Percentiles rank a stretch among this genome's conserved stretches.
Conservation (phyloP, 2,797 vertebrate species). For the Onychomys arenicola region DNA sequence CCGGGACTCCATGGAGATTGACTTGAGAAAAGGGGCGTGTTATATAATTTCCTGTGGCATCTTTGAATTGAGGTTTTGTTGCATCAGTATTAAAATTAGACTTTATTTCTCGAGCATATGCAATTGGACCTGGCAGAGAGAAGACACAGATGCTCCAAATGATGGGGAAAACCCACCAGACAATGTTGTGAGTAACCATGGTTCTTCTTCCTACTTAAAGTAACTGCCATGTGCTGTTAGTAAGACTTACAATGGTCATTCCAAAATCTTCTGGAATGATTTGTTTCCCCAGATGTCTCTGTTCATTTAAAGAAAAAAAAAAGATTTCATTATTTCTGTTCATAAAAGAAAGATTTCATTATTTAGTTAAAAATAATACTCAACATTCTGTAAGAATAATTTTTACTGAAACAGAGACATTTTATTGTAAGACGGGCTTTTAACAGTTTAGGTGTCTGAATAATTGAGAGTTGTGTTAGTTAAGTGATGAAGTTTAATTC, state of each 20-base stretch:
- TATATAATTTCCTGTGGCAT: conserved; percentile 17
- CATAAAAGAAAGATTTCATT: conserved; percentile 38
- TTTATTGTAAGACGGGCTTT: conserved; percentile 6
- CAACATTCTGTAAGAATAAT: conserved; percentile 8
- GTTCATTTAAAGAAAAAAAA: conserved; percentile 3
- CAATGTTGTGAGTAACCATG: neutral
- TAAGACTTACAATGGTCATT: neutral
- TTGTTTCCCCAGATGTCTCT: conserved; percentile 24
- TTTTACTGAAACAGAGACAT: neutral
- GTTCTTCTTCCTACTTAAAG: neutral
- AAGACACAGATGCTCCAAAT: neutral
- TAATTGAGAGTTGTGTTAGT: neutral
- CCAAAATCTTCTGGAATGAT: conserved; percentile 44
- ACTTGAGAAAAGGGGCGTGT: neutral
- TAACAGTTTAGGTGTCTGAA: neutral
- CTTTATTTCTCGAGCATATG: conserved; percentile 46
- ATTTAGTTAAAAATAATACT: neutral
- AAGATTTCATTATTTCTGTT: conserved; percentile 21
- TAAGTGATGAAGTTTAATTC: neutral
- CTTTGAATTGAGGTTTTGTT: conserved; percentile 36
- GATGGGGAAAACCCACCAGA: neutral
- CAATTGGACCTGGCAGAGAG: conserved; percentile 3
- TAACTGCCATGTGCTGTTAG: neutral
- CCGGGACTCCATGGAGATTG: neutral
- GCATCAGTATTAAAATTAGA: conserved; percentile 60